A percentile compares a stretch with the other conserved stretches of the same genome.
Conservation (phyloP, 2,888 invertebrate genomes). For the Harpalus rubripes region DNA sequence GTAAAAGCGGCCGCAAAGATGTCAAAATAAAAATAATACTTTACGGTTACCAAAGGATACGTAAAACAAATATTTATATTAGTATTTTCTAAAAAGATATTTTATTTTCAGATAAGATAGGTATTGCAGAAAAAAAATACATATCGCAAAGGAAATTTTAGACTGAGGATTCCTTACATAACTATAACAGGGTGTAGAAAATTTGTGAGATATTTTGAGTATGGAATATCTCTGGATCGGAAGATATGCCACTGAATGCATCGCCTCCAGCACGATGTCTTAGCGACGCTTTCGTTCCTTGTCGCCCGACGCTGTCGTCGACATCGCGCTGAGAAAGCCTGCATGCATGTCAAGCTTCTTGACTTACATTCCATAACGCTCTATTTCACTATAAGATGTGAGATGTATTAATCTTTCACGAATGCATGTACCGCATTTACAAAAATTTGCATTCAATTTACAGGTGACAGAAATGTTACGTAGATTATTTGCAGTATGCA, state of each 20-base stretch:
- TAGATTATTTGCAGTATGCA: background rate
- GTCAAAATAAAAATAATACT: no score
- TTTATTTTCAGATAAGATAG: no score
- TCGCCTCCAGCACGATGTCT: background rate
- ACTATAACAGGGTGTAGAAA: background rate
- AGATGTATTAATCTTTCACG: background rate
- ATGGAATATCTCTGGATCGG: background rate
- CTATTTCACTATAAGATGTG: slow-evolving; percentile 28
- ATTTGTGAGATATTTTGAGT: background rate
- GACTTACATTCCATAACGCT: slow-evolving; percentile 16
- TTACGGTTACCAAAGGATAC: no score
- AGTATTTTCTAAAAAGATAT: no score
- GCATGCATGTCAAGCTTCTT: slow-evolving; percentile 28
- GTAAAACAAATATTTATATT: no score
- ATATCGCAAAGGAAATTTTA: background rate
- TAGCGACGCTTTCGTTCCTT: background rate
- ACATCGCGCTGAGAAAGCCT: background rate
- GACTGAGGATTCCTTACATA: background rate
- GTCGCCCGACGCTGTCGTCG: background rate
- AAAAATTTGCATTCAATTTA: background rate
- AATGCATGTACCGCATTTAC: background rate
- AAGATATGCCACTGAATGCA: background rate
- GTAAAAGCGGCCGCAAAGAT: no score
- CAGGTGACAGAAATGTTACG: background rate
- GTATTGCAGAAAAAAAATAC: background rate